These are phyloP conservation scores for Euwallacea similis DNA, from an alignment of 1,140 invertebrate genomes.

Conservation along the genomic window DNA sequence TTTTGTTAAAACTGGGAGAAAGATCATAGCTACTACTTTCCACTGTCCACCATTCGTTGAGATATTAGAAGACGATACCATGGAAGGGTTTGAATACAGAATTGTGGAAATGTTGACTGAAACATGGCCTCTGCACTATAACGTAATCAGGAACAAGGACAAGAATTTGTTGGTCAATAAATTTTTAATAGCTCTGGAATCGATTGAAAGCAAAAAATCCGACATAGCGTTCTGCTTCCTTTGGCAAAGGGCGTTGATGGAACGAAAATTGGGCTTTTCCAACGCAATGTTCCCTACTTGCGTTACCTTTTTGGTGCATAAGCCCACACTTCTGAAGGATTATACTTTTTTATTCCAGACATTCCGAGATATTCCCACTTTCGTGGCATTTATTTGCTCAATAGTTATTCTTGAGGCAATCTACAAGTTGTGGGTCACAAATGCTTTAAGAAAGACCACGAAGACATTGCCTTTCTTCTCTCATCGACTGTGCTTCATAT, in stretches of 20 bases:
- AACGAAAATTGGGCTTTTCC: slow-evolving; percentile 18
- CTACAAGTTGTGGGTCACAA: not conserved
- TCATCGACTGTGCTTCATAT: slow-evolving; percentile 4
- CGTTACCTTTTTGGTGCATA: slow-evolving; percentile 25
- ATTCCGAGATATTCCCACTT: not conserved
- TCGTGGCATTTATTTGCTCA: not conserved
- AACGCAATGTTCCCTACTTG: slow-evolving; percentile 25
- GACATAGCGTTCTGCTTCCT: slow-evolving; percentile 29
- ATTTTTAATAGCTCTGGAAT: slow-evolving; percentile 11
- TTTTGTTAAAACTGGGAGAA: slow-evolving; percentile 14
- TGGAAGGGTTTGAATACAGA: slow-evolving; percentile 16
- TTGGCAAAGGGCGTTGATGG: slow-evolving; percentile 30
- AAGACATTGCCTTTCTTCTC: not conserved
- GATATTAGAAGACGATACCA: not conserved
- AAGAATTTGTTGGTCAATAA: slow-evolving; percentile 16
- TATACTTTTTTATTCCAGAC: slow-evolving; percentile 25
- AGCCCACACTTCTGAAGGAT: slow-evolving; percentile 12
- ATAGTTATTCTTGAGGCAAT: slow-evolving; percentile 1
- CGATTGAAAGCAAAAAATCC: slow-evolving; percentile 12
- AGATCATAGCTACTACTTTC: slow-evolving; percentile 15
- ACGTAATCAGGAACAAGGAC: not conserved
- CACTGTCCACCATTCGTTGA: slow-evolving; percentile 33
- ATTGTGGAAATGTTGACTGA: slow-evolving; percentile 13
- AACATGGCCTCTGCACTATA: slow-evolving; percentile 27
- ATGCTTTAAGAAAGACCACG: not conserved